phyloP scores from a whole-genome alignment of 2,888 invertebrate species.

The Dasysyrphus tricinctus region DNA sequence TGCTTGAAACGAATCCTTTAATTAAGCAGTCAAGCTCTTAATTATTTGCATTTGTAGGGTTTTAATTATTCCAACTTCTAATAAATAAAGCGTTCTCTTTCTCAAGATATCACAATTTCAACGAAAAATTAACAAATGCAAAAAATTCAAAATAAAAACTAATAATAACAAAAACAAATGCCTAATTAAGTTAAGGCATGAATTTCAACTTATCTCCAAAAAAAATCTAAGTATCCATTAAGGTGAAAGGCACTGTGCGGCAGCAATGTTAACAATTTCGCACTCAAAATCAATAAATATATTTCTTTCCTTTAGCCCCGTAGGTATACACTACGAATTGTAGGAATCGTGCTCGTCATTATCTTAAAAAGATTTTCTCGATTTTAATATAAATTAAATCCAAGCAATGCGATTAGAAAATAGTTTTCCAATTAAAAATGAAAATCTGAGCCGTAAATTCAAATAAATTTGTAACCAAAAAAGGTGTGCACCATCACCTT shows the following conservation, averaged over 20 bases:
- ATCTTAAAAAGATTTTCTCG: not conserved
- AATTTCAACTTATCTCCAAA: not conserved
- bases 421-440: conserved; percentile 59
- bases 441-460: conserved; percentile 49
- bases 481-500: conserved; percentile 55
- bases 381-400: conserved; percentile 17
- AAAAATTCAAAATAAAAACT: not conserved
- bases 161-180: not conserved
- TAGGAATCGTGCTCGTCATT: conserved; percentile 21
- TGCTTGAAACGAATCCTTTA: too few relatives aligned
- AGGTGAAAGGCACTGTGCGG: conserved; percentile 11
- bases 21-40: too few relatives aligned
- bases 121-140: too few relatives aligned
- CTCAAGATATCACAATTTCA: too few relatives aligned
- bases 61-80: too few relatives aligned
- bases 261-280: not conserved
- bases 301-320: not conserved
- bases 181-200: not conserved
- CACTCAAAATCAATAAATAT: conserved; percentile 22
- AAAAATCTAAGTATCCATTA: conserved; percentile 6
- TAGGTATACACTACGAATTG: not conserved
- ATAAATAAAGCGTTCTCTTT: too few relatives aligned
- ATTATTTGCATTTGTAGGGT: too few relatives aligned
- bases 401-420: conserved; percentile 26
- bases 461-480: conserved; percentile 41